Evolutionary conservation across 2,888 invertebrate species (phyloP).

Genomic region (Opisthograptis luteolata): DNA sequence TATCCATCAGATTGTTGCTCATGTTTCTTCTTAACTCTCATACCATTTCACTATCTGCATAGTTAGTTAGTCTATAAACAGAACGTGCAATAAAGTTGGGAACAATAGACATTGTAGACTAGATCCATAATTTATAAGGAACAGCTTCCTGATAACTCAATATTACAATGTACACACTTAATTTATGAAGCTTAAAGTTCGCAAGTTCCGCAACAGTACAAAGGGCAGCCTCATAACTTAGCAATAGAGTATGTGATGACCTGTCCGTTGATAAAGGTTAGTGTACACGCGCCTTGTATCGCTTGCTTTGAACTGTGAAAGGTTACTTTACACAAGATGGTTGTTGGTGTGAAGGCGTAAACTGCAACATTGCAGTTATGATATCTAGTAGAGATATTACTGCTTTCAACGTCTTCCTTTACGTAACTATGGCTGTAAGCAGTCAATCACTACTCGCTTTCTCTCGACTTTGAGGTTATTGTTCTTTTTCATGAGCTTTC

Average conservation of each 20-base stretch:
- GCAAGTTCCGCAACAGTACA: conserved; percentile 1
- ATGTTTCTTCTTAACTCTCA: conserved; percentile 3
- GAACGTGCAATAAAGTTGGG: conserved; percentile 2
- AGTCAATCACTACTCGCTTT: too few relatives aligned
- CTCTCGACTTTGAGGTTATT: too few relatives aligned
- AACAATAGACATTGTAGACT: too few relatives aligned
- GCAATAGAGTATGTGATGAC: conserved; percentile 19
- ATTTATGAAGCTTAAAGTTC: conserved; percentile 32
- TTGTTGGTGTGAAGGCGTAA: not conserved
- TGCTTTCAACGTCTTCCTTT: too few relatives aligned
- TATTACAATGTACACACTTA: conserved; percentile 1
- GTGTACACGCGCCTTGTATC: conserved; percentile 27
- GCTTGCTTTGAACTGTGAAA: conserved; percentile 22
- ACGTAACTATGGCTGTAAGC: too few relatives aligned
- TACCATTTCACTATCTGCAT: too few relatives aligned
- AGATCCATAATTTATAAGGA: conserved; percentile 4
- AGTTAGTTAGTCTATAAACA: not conserved
- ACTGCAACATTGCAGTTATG: conserved; percentile 10
- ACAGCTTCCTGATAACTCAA: not conserved
- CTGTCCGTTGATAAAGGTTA: conserved; percentile 14
- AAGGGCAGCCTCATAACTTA: conserved; percentile 11
- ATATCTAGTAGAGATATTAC: not conserved
- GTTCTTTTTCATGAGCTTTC: too few relatives aligned
- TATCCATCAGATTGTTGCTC: too few relatives aligned
- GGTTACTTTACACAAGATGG: conserved; percentile 15